Conservation (phyloP, 2,113 vertebrate genomes). For the Micronisus gabar region DNA sequence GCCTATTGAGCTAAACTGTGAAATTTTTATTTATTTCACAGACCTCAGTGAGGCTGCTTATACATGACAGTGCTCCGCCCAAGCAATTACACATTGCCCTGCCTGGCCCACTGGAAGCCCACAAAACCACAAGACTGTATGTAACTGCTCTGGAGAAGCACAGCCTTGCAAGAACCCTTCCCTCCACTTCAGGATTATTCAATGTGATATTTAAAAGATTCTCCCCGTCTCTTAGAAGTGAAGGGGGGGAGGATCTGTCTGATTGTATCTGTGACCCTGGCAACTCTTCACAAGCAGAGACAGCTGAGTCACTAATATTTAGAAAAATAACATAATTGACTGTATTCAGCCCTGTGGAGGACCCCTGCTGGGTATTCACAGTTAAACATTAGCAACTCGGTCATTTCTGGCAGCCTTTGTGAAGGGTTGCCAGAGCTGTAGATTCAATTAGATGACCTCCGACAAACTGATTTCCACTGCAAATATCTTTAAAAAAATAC, state of each 20-base stretch:
- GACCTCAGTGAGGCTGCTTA: neutral
- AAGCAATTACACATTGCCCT: neutral
- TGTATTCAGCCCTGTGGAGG: constrained; percentile 63
- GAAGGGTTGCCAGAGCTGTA: constrained; percentile 48
- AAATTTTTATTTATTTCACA: neutral
- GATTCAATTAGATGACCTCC: constrained; percentile 64
- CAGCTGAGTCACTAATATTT: constrained; percentile 76
- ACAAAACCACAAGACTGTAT: accelerated
- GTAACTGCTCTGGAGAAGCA: neutral
- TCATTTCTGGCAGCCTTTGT: constrained; percentile 67
- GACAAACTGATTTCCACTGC: constrained; percentile 50
- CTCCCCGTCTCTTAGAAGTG: neutral
- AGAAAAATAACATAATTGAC: constrained; percentile 72
- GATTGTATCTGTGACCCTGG: constrained; percentile 66
- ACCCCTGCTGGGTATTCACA: constrained; percentile 64
- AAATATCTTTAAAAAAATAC: constrained; percentile 21
- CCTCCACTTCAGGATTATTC: neutral
- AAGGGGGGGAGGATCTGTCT: constrained; percentile 17
- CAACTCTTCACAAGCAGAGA: constrained; percentile 69
- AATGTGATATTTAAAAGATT: neutral
- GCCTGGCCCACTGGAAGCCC: neutral
- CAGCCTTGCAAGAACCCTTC: neutral
- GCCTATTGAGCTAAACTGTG: neutral
- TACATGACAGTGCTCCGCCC: neutral
- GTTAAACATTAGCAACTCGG: constrained; percentile 64